Conservation (phyloP, 1,140 invertebrate species). For the Dreissena polymorpha region DNA sequence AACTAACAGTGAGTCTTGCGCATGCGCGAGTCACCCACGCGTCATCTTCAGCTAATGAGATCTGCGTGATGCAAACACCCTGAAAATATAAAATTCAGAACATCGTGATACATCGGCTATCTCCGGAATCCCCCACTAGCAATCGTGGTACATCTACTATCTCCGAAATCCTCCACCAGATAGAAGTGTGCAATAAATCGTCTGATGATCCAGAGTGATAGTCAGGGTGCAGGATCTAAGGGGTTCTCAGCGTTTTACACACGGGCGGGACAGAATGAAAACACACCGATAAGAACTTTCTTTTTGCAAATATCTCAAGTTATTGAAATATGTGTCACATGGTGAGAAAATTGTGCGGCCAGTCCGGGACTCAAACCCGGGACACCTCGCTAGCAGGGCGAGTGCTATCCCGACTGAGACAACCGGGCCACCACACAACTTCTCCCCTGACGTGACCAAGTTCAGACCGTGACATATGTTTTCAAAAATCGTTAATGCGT, state of each 20-base stretch:
- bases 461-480: too few species aligned
- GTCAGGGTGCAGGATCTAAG: background rate
- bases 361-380: too few species aligned
- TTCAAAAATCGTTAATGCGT: too few species aligned
- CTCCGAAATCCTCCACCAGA: background rate
- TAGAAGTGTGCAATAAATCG: background rate
- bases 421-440: too few species aligned
- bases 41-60: slow-evolving; percentile 48
- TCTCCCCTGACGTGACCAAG: too few species aligned
- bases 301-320: too few species aligned
- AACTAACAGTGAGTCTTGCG: slow-evolving; percentile 45
- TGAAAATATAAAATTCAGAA: slow-evolving; percentile 12
- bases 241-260: background rate
- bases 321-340: too few species aligned
- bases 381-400: too few species aligned
- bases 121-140: too few species aligned
- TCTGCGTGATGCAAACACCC: slow-evolving; percentile 47
- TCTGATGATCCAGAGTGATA: background rate
- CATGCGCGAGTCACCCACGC: slow-evolving; percentile 48
- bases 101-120: background rate
- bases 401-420: too few species aligned
- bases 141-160: too few species aligned
- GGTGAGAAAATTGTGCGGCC: too few species aligned
- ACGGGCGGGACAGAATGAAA: background rate
- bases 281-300: background rate